Evolutionary conservation across 2,113 vertebrate genomes (phyloP), one percentile per base, ranked within the genome.

Genomic region (Oenanthe melanoleuca): DNA sequence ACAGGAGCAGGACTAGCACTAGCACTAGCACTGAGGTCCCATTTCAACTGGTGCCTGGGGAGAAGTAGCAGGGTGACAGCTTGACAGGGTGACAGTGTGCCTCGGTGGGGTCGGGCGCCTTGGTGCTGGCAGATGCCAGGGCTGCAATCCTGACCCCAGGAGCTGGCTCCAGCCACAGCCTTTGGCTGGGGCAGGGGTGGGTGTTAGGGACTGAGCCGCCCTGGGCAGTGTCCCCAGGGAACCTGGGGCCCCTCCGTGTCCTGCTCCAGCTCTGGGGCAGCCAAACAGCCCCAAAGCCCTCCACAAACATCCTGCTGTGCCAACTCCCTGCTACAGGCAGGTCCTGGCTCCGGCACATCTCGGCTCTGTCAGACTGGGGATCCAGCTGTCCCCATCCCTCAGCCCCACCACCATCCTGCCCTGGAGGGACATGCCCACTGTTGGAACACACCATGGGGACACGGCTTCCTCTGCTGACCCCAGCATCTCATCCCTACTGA

Each of bases 371-470:
- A 8, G 77, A 78, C 73, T 24, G 42, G 15, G 20, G 37, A 53
- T 26, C 18, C 1, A 1, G 23, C 65, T 4, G 4, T 66, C 33
- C 50, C 50, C 66, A 40, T 37, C 40, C 9, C 60, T 88, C 78
- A 45, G 37, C 50, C 59, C 42, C 38, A 19, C 20, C 49, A 38
- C 71, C 1, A 0, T 29, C 65, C 64, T 57, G 67, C 63, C 22
- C 55, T 0, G 0, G 4, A 33, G 56, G 44, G 47, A 31, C 26
- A 3, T 79, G 65, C 67, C 42, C 77, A 13, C 38, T 1, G 3
- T 4, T 5, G 5, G 23, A 60, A 45, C 60, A 40, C 0, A 0
- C 60, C 57, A 21, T 0, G 0, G 0, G 69, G 42, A 80, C 50
- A 34, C 0, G 0, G 60, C 33, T 81, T 25, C 42, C 34, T 65